Conservation (phyloP, 2,797 vertebrate species). For the Sebastolobus altivelis region DNA sequence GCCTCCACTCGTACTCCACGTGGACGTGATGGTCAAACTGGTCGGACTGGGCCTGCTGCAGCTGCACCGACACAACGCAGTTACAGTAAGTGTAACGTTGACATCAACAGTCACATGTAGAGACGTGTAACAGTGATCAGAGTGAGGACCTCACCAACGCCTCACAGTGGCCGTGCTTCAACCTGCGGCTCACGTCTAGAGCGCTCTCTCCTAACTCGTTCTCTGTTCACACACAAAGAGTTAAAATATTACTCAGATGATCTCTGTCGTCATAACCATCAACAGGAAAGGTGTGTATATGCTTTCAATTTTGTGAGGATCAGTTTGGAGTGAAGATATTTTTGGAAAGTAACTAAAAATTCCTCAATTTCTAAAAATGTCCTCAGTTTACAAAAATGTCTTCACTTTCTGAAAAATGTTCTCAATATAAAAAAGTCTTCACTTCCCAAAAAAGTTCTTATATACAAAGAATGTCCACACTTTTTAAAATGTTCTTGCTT, state of each 20-base stretch:
- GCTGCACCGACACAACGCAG: slow-evolving; percentile 67
- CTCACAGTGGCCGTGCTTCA: slow-evolving; percentile 86
- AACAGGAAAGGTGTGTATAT: neutral
- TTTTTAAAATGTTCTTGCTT: neutral
- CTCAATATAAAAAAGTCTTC: no score
- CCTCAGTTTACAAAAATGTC: fast-evolving
- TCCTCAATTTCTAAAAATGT: neutral
- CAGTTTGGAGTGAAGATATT: neutral
- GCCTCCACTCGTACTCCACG: slow-evolving; percentile 88
- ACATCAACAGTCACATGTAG: neutral
- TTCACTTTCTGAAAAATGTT: neutral
- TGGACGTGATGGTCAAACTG: slow-evolving; percentile 88
- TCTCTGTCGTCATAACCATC: neutral
- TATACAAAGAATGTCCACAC: fast-evolving
- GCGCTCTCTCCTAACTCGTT: slow-evolving; percentile 86
- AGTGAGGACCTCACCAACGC: slow-evolving; percentile 82
- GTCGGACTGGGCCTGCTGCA: slow-evolving; percentile 86
- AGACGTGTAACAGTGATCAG: neutral
- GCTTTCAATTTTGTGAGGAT: neutral
- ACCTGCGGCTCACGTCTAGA: slow-evolving; percentile 84
- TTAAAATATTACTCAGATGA: neutral
- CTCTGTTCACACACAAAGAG: slow-evolving; percentile 72
- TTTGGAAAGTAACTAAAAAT: neutral
- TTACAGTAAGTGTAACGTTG: neutral
- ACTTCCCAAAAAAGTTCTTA: no score